Evolutionary conservation across 2,113 vertebrate species (phyloP).

Genomic region (Morone chrysops): DNA sequence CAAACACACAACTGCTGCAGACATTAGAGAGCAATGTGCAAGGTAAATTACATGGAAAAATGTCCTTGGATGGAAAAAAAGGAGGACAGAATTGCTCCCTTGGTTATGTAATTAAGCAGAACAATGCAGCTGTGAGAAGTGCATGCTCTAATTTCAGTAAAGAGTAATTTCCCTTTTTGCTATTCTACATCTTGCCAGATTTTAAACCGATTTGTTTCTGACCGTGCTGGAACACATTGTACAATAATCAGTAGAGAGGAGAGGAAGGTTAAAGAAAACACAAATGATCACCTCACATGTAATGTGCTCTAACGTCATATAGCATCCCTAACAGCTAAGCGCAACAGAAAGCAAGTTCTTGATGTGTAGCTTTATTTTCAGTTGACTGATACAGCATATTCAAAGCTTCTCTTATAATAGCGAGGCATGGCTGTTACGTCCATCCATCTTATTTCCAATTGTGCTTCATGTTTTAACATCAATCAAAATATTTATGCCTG

Average conservation of each 20-base stretch:
- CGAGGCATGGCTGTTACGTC: slow-evolving; percentile 6
- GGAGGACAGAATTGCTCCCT: slow-evolving; percentile 13
- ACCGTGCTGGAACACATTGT: slow-evolving; percentile 22
- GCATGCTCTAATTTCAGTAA: slow-evolving; percentile 48
- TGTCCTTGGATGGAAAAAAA: slow-evolving; percentile 32
- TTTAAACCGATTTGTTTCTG: slow-evolving; percentile 10
- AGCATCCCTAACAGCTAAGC: neutral
- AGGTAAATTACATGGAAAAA: slow-evolving; percentile 43
- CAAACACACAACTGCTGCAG: slow-evolving; percentile 10
- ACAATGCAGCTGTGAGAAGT: slow-evolving; percentile 50
- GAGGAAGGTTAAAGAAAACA: neutral
- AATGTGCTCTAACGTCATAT: neutral
- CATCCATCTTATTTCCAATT: slow-evolving; percentile 26
- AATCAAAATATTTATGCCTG: neutral
- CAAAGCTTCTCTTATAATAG: slow-evolving; percentile 20
- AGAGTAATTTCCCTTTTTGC: slow-evolving; percentile 43
- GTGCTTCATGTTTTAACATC: slow-evolving; percentile 23
- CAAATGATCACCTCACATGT: slow-evolving; percentile 4
- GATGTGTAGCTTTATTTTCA: slow-evolving; percentile 11
- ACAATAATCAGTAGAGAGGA: neutral
- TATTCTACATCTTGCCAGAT: slow-evolving; percentile 38
- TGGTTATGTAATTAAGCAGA: slow-evolving; percentile 31
- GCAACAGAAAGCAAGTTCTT: slow-evolving; percentile 2
- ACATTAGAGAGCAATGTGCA: slow-evolving; percentile 18
- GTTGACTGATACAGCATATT: slow-evolving; percentile 13